Percentiles rank a stretch among this genome's conserved stretches.
Conservation (phyloP, 2,113 vertebrate genomes). For the Cryptotis parvus region DNA sequence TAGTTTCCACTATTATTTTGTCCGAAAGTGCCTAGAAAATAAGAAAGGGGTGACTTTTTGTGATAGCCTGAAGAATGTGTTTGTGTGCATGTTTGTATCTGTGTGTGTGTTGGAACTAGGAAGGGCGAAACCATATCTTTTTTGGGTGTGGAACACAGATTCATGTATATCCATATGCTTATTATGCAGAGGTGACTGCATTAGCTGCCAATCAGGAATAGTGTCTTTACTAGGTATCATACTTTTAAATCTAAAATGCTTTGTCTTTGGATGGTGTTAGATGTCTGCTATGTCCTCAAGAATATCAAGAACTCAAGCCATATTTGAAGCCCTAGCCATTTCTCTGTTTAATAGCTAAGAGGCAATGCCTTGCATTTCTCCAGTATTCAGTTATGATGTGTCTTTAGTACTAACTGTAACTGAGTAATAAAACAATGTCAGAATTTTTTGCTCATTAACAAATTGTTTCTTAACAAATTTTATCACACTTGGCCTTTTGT, state of each 20-base stretch:
- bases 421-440: background rate
- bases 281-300: background rate
- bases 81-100: background rate
- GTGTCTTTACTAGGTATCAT: background rate
- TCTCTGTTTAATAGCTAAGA: background rate
- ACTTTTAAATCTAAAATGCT: background rate
- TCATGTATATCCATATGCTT: background rate
- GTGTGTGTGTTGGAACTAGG: background rate
- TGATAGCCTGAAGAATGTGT: background rate
- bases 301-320: background rate
- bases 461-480: constrained; percentile 46
- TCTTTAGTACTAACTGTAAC: constrained; percentile 30
- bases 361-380: background rate
- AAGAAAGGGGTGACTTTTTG: background rate
- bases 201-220: background rate
- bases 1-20: background rate
- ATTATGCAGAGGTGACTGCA: background rate
- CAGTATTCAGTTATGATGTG: background rate
- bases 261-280: background rate
- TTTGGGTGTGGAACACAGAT: too few relatives aligned
- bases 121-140: too few relatives aligned
- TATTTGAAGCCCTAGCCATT: background rate
- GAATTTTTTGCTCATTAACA: constrained; percentile 27
- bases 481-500: background rate
- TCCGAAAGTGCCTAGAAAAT: background rate